Base-by-base conservation (phyloP, 2,113 vertebrate genomes). In the Pipra filicauda region DNA sequence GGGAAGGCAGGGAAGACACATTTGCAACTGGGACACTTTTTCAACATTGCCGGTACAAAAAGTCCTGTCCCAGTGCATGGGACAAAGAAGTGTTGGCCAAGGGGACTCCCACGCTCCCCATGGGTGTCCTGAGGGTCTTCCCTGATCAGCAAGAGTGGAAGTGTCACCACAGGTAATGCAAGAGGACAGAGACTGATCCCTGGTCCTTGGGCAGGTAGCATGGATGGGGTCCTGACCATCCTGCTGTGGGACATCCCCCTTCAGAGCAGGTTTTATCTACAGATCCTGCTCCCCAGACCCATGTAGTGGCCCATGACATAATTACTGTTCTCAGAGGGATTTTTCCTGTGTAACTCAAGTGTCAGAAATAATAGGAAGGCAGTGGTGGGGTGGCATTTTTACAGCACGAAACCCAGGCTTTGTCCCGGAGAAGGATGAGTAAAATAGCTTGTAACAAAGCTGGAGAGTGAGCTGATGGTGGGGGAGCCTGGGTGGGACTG, bases 271-370 rank as follows among this genome's bases (percentile, higher is more conserved):
- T 13, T 75, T 37, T 43, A 19, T 2, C 66, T 16, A 17, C 3
- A 2, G 49, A 12, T 33, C 11, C 14, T 5, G 26, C 24, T 77
- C 43, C 28, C 27, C 30, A 39, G 46, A 15, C 31, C 30, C 46
- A n/a, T 0, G 0, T 33, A 51, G 46, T 21, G 15, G 49, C 41
- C 61, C 41, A 15, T 4, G 2, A 69, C 10, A 5, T 22, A 8
- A 11, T 41, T 27, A 26, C 21, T 57, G 20, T 24, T 28, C 39
- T 78, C 51, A 57, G n/a, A 16, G 35, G 31, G 12, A 3, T 9
- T 59, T 54, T 79, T 51, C 59, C 35, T 15, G 10, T 18, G 30
- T 58, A 27, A 7, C 37, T 58, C 33, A 69, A 39, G 48, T 31
- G 22, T 30, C 64, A 89, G 67, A 89, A 91, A 69, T 51, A 67